Evolutionary conservation across 2,888 invertebrate species (phyloP), one percentile per base, ranked within the genome.

Genomic region (Automeris io): DNA sequence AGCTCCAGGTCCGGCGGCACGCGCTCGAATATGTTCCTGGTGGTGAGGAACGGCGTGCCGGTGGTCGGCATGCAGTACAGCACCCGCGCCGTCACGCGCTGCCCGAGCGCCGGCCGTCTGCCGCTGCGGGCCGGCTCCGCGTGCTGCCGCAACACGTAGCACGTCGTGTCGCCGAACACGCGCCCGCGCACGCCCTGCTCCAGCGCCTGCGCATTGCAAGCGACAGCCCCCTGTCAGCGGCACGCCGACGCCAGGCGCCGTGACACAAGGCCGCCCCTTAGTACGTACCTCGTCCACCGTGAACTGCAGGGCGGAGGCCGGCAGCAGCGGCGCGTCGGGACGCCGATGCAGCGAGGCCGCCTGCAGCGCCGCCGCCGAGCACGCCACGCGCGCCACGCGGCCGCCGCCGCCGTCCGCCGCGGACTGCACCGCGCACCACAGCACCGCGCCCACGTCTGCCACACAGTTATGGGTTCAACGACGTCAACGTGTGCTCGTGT

Each of bases 21-120:
- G 34, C 48, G 46, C 25, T 71, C 71, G 57, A 86, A 87, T 35
- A 87, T 69, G 44, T 61, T 63, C 54, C 57, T 70, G 61, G 89
- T 76, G 1, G 90, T 90, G 35, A 94, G 82, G 62, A 91, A 92
- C 0, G 90, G 90, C 1, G 91, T 85, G 65, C 93, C 93, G 3
- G 91, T 88, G 0, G 90, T 79, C 7, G 93, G 92, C 74, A 92
- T 86, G 33, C 90, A 79, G 62, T 92, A 94, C 2, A 94, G 68
- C 3, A 94, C 87, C 16, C 91, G 88, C 0, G 91, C 92, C 19
- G 70, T 63, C 31, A 92, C 73, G 47, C 80, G 87, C 36, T 89
- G 79, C 5, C 87, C 87, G 0, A 83, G 66, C 1, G 66, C 51
- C 0, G 87, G 80, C 45, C 77, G 83, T 60, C 75, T 83, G 5